Conservation (phyloP, 2,888 invertebrate genomes). For the Dicranocentrus wangi region DNA sequence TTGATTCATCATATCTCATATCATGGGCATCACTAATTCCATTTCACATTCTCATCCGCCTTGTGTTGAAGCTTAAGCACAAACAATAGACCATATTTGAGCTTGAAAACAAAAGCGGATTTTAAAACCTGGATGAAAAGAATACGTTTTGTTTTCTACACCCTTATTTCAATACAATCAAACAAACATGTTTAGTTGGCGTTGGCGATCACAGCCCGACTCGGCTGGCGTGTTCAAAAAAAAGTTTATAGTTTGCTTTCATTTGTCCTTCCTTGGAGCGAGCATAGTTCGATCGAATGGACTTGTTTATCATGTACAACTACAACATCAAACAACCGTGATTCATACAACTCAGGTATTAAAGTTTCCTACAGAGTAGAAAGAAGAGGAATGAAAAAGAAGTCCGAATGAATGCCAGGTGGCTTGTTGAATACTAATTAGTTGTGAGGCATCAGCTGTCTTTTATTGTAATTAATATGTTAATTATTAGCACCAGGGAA, state of each 20-base stretch:
- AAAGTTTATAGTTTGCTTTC: constrained; percentile 39
- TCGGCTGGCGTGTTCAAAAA: constrained; percentile 5
- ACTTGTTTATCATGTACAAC: constrained; percentile 35
- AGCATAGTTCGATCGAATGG: constrained; percentile 25
- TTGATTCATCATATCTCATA: too few species aligned
- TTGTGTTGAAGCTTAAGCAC: too few species aligned
- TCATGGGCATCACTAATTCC: too few species aligned
- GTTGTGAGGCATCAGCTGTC: constrained; percentile 54
- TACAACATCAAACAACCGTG: not conserved
- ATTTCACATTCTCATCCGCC: too few species aligned
- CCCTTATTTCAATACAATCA: too few species aligned
- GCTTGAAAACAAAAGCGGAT: constrained; percentile 13
- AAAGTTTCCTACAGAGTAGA: too few species aligned
- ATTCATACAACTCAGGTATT: too few species aligned
- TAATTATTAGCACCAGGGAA: constrained; percentile 49
- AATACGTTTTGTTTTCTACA: too few species aligned
- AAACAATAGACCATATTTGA: too few species aligned
- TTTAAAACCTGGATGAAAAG: too few species aligned
- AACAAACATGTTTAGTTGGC: too few species aligned
- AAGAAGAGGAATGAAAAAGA: constrained; percentile 21
- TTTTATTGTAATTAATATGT: constrained; percentile 61
- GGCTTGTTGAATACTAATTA: constrained; percentile 56
- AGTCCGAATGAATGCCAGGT: constrained; percentile 43
- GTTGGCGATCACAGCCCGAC: too few species aligned
- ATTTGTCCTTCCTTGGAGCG: constrained; percentile 42